Evolutionary conservation across 2,888 invertebrate genomes (phyloP), one percentile per base, ranked within the genome.

Genomic region (Syritta pipiens): DNA sequence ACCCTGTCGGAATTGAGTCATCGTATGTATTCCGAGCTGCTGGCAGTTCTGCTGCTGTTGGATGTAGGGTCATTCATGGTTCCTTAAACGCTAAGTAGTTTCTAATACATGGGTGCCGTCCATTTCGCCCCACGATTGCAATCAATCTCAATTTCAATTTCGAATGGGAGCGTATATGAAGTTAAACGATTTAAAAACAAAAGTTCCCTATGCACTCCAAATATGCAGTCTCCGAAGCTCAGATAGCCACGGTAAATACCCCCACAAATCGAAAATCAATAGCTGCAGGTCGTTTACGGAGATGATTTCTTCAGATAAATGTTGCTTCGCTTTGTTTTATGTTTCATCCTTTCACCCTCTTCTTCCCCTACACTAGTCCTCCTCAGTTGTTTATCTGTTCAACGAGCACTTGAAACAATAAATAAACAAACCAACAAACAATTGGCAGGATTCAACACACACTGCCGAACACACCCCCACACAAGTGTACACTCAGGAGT

Each of bases 341-440:
- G 51, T 37, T 55, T 68, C 55, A 26, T 48, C 37, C 40, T 19
- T 53, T 10, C 44, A 6, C 12, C 24, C 20, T 35, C 19, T n/a
- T 30, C 5, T 7, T 14, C 2, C 30, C 28, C 19, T 2, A 7
- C 24, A 0, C 24, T 60, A 60, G 75, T 57, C 53, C 37, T 60
- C 35, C 35, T 37, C 10, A 49, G 57, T 76, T 76, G 63, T 71
- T 71, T 77, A 77, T 77, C 76, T 71, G 76, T 65, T 71, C 71
- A 77, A 77, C 59, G 76, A 77, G 71, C 76, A 77, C 59, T 77
- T 77, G 71, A 71, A 77, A 77, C 63, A 77, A 77, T 77, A 77
- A 77, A 71, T 77, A 77, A 77, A 77, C 71, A 68, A 77, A 63
- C 71, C 76, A 65, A 53, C 71, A 71, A 77, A 71, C 71, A 71